Evolutionary conservation across 1,140 invertebrate species (phyloP).

Genomic region (Drusus annulatus): DNA sequence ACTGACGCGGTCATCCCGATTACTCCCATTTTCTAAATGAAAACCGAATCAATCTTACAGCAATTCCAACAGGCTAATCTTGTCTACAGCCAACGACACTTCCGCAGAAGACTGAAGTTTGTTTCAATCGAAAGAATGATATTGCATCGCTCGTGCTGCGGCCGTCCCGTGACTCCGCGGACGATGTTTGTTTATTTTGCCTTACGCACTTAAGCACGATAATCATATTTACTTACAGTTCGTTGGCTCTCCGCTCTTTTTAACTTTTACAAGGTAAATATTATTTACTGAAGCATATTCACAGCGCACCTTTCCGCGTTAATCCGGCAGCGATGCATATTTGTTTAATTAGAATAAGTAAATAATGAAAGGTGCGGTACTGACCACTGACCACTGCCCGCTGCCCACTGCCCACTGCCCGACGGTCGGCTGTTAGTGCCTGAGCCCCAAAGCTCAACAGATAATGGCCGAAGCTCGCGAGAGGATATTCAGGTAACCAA

Average conservation of each 20-base stretch:
- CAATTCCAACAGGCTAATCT: background rate
- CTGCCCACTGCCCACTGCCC: slow-evolving; percentile 10
- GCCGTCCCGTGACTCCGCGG: slow-evolving; percentile 5
- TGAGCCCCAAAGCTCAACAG: slow-evolving; percentile 34
- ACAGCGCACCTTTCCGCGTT: background rate
- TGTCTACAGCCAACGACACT: background rate
- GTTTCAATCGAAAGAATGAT: background rate
- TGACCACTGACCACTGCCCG: slow-evolving; percentile 17
- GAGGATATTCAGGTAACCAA: slow-evolving; percentile 41
- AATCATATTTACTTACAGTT: slow-evolving; percentile 29
- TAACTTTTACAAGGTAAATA: background rate
- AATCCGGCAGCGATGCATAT: too few relatives aligned
- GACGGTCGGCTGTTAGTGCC: background rate
- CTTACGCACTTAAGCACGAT: background rate
- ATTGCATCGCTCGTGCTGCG: background rate
- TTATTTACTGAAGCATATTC: background rate
- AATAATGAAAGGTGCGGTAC: slow-evolving; percentile 6
- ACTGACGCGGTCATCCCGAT: background rate
- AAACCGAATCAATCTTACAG: background rate
- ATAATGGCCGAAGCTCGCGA: slow-evolving; percentile 36
- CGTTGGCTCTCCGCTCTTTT: background rate
- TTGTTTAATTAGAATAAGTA: background rate
- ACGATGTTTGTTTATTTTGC: slow-evolving; percentile 27
- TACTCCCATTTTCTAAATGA: background rate
- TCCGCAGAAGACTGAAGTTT: slow-evolving; percentile 2